Evolutionary conservation across 2,113 vertebrate genomes (phyloP).

Genomic region (Piprites chloris): DNA sequence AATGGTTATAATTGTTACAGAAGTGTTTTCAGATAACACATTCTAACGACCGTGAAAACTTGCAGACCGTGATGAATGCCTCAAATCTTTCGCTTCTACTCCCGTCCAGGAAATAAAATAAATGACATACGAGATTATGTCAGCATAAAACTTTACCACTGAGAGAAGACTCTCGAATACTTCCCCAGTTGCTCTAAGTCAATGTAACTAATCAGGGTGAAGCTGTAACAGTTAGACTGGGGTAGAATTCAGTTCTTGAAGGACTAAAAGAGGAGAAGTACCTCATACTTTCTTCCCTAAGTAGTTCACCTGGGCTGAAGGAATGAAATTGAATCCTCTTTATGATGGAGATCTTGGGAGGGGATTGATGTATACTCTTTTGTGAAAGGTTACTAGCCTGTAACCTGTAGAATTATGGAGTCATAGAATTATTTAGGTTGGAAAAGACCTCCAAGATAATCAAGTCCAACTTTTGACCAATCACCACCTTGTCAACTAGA

Average conservation of each 20-base stretch:
- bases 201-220: background rate
- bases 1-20: background rate
- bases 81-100: background rate
- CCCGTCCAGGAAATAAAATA: background rate
- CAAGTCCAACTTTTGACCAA: background rate
- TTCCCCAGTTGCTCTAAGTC: background rate
- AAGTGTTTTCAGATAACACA: background rate
- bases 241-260: background rate
- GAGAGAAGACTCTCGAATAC: background rate
- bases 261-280: background rate
- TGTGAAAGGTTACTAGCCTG: background rate
- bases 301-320: background rate
- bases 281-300: background rate
- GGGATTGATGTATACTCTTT: background rate
- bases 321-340: background rate
- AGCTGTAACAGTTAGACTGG: background rate
- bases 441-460: background rate
- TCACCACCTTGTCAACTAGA: background rate
- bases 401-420: background rate
- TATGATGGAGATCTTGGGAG: background rate
- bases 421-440: background rate
- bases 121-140: background rate
- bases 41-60: background rate
- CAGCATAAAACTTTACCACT: background rate
- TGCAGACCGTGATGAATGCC: background rate